Evolutionary conservation across 1,140 invertebrate genomes (phyloP).

Genomic region (Battus philenor): DNA sequence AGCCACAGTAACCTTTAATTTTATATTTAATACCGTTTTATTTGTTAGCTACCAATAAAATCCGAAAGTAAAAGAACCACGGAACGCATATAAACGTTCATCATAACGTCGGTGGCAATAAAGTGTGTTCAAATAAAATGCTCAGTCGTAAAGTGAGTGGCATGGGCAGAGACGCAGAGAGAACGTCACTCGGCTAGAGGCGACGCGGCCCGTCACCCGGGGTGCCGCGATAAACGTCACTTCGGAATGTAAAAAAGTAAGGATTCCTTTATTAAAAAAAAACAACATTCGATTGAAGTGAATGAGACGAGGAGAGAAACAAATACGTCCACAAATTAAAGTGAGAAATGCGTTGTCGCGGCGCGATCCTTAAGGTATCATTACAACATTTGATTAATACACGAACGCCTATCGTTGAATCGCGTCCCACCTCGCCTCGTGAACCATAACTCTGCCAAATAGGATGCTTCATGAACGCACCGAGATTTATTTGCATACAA

Average conservation of each 20-base stretch:
- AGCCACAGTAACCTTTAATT: conserved; percentile 18
- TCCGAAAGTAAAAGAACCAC: conserved; percentile 45
- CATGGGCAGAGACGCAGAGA: conserved; percentile 55
- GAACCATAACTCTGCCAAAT: conserved; percentile 57
- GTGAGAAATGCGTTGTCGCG: conserved; percentile 63
- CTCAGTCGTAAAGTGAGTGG: conserved; percentile 62
- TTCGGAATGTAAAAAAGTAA: conserved; percentile 64
- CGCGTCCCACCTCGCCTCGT: conserved; percentile 36
- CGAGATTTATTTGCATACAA: conserved; percentile 62
- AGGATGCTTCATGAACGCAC: conserved; percentile 37
- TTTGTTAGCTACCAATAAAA: conserved; percentile 9
- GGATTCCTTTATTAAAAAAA: conserved; percentile 52
- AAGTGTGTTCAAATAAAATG: conserved; percentile 65
- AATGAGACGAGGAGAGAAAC: conserved; percentile 55
- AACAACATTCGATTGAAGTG: conserved; percentile 48
- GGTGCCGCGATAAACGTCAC: conserved; percentile 66
- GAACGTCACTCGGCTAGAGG: conserved; percentile 56
- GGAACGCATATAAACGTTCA: conserved; percentile 45
- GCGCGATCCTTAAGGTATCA: conserved; percentile 39
- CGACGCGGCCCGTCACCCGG: conserved; percentile 44
- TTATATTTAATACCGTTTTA: conserved; percentile 17
- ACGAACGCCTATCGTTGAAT: conserved; percentile 44
- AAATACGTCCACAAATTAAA: conserved; percentile 55
- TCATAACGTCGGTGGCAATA: conserved; percentile 63
- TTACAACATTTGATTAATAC: conserved; percentile 65